Base-by-base conservation (phyloP, 2,888 invertebrate species). In the Morpho helenor region DNA sequence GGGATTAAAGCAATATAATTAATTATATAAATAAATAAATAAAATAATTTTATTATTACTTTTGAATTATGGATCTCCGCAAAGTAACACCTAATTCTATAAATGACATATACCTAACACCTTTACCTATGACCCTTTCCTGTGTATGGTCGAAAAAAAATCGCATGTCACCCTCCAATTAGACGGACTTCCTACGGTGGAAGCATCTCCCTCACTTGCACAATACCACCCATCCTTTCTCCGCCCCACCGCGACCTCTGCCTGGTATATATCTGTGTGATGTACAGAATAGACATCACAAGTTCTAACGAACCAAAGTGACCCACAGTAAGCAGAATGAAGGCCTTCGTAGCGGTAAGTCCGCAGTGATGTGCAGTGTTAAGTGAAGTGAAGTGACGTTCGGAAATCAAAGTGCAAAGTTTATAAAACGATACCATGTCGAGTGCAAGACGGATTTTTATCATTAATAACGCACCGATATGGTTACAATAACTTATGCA, bases 321-420 rank as follows among this genome's bases (percentile, higher is more conserved):
- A 86, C 85, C 85, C 84, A 79, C 82, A 84, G 80, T 80, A 84
- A 79, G 76, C 87, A 89, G 64, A 86, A 90, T 90, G 90, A 90
- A 83, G 83, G 83, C 88, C 87, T 90, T 87, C 86, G 86, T 87
- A 83, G 89, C 90, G 90, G 90, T 90, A 87, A 90, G 89, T 54
- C 54, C 54, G 54, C 54, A 54, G 52, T 44, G 44, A 7, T 41
- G 54, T 90, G 74, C 68, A 81, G 85, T 82, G 82, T 66, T 67
- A 67, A 74, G 77, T 78, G 76, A 67, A 63, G 67, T 66, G 65
- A 71, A 74, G 83, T 84, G 84, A 78, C 77, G 79, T 84, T 85
- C 85, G 63, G 79, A 85, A 87, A 86, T 87, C 85, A 81, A 75
- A 57, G 55, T 47, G 40, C 42, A 52, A n/a, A 45, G 52, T 45